These are phyloP conservation scores for Oreocharis arfaki DNA, from an alignment of 2,113 vertebrate species.

Conservation along the genomic window DNA sequence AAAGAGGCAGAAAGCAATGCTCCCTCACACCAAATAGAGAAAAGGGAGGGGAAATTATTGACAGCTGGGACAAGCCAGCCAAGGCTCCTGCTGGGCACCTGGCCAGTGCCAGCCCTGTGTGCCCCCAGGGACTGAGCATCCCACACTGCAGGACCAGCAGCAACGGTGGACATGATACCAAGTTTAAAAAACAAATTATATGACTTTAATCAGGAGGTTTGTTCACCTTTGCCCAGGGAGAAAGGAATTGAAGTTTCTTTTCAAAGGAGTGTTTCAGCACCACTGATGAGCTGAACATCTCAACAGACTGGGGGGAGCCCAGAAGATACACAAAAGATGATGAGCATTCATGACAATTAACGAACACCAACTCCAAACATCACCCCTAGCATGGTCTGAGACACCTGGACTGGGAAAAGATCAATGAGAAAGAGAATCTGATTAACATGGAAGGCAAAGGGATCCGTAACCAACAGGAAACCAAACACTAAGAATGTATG, in stretches of 20 bases:
- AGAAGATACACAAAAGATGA: neutral
- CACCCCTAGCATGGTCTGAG: no score
- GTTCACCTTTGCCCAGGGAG: neutral
- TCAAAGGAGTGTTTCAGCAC: neutral
- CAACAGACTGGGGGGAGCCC: neutral
- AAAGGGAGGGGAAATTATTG: neutral
- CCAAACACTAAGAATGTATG: rapidly evolving
- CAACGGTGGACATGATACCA: rapidly evolving
- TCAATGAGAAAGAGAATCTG: neutral
- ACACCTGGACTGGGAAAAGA: neutral
- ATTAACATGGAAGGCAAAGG: neutral
- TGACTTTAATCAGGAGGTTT: neutral
- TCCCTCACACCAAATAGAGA: neutral
- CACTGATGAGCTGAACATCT: neutral
- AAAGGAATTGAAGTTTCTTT: no score
- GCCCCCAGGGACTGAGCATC: neutral
- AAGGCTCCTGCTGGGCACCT: neutral
- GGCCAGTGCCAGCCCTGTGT: neutral
- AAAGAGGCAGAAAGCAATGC: neutral
- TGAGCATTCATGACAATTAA: neutral
- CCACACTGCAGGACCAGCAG: neutral
- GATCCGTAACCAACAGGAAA: neutral
- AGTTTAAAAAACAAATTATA: neutral
- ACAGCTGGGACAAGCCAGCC: neutral
- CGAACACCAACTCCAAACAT: neutral